A percentile compares a stretch with the other conserved stretches of the same genome.
phyloP scores from a whole-genome alignment of 2,113 vertebrate species.

The Pungitius pungitius region DNA sequence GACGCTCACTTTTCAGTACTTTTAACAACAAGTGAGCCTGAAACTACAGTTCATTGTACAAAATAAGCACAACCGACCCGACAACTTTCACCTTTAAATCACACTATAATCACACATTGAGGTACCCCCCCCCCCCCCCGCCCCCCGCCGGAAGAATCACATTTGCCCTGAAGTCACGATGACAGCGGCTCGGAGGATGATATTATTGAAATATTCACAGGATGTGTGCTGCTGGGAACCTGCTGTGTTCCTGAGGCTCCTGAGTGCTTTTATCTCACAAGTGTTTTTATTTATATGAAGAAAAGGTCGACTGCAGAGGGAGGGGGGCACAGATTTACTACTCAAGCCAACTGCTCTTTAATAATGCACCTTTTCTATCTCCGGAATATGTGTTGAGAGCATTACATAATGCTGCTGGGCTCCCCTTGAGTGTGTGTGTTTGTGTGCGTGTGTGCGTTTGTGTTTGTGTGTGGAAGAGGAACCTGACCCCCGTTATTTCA shows the following conservation, averaged over 20 bases:
- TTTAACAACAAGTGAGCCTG: neutral
- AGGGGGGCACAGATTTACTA: neutral
- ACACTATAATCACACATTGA: no score
- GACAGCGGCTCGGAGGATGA: no score
- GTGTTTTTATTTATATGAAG: slow-evolving; percentile 36
- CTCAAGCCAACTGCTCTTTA: slow-evolving; percentile 35
- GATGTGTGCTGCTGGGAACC: neutral
- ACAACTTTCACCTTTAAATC: neutral
- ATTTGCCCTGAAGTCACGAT: no score
- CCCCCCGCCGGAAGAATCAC: slow-evolving; percentile 15
- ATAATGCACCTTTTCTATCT: slow-evolving; percentile 46
- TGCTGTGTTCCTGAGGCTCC: neutral
- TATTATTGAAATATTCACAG: slow-evolving; percentile 28
- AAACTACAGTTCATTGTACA: neutral
- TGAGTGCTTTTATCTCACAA: neutral
- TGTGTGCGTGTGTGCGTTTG: neutral
- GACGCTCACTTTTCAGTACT: neutral
- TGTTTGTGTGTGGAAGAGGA: neutral
- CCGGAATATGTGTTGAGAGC: slow-evolving; percentile 46
- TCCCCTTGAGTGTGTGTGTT: slow-evolving; percentile 41
- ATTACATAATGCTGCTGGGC: slow-evolving; percentile 57
- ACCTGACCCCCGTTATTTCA: no score
- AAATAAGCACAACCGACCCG: neutral
- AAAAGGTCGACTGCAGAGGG: slow-evolving; percentile 25
- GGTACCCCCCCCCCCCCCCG: slow-evolving; percentile 21